These are phyloP conservation scores for Cyclargus thomasi DNA, from an alignment of 1,140 invertebrate genomes.

Conservation along the genomic window DNA sequence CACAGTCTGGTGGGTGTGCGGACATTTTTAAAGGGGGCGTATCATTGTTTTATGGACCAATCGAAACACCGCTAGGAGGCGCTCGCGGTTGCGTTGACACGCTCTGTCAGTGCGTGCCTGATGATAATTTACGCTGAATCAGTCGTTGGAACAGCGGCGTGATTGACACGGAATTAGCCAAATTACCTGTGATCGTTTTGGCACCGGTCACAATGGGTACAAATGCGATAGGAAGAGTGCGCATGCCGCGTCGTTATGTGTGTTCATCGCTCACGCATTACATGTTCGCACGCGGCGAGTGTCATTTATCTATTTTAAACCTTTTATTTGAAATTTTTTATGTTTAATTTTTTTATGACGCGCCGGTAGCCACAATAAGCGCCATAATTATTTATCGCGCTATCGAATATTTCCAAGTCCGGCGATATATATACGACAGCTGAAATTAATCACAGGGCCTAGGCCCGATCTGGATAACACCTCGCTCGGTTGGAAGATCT, in stretches of 20 bases:
- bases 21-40: slow-evolving; percentile 28
- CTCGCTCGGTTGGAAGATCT: no score
- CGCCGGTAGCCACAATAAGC: no score
- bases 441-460: no score
- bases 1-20: slow-evolving; percentile 28
- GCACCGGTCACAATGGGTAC: neutral
- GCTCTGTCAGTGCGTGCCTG: neutral
- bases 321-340: neutral
- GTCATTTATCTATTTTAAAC: neutral
- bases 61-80: slow-evolving; percentile 18
- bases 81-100: neutral
- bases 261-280: neutral
- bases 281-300: neutral
- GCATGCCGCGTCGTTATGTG: neutral
- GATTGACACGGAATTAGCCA: slow-evolving; percentile 2
- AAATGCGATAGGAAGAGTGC: neutral
- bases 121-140: slow-evolving; percentile 2
- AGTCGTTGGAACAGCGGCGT: neutral
- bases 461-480: no score
- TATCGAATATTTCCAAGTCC: no score
- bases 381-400: no score
- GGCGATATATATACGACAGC: no score
- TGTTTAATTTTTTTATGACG: no score
- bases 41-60: slow-evolving; percentile 25
- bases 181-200: neutral